Evolutionary conservation across 2,888 invertebrate species (phyloP).

Genomic region (Cheilosia variabilis): DNA sequence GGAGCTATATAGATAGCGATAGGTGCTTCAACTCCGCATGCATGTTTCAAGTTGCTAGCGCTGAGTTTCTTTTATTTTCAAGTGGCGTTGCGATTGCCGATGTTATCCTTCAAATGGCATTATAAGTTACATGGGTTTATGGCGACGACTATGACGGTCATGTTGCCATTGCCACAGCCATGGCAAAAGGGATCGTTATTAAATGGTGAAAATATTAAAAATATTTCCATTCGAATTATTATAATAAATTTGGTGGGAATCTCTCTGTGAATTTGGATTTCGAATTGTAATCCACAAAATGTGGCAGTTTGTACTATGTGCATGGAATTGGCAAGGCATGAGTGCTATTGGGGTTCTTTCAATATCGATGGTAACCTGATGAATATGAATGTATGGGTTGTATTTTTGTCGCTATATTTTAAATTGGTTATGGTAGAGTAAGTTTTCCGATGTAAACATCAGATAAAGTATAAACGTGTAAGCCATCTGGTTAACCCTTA

Average conservation of each 20-base stretch:
- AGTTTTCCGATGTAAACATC: too few species aligned
- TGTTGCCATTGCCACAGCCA: background rate
- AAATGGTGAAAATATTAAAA: slow-evolving; percentile 63
- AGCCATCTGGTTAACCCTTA: too few species aligned
- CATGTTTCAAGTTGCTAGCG: slow-evolving; percentile 22
- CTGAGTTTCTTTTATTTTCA: slow-evolving; percentile 37
- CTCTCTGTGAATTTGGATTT: slow-evolving; percentile 58
- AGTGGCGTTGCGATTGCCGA: slow-evolving; percentile 57
- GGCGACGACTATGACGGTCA: slow-evolving; percentile 18
- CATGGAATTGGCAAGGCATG: too few species aligned
- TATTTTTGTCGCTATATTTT: too few species aligned
- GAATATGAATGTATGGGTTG: too few species aligned
- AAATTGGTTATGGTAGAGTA: too few species aligned
- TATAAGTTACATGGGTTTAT: slow-evolving; percentile 63
- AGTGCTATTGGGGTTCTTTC: background rate
- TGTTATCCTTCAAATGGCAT: slow-evolving; percentile 62
- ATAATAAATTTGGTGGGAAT: slow-evolving; percentile 61
- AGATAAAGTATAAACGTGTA: too few species aligned
- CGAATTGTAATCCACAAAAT: slow-evolving; percentile 40
- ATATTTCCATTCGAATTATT: slow-evolving; percentile 58
- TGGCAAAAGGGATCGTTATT: slow-evolving; percentile 70
- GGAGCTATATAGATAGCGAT: background rate
- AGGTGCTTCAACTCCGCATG: slow-evolving; percentile 7
- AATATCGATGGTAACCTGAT: background rate
- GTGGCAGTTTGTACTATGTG: too few species aligned